Evolutionary conservation across 2,113 vertebrate genomes (phyloP).

Genomic region (Corythaeola cristata): DNA sequence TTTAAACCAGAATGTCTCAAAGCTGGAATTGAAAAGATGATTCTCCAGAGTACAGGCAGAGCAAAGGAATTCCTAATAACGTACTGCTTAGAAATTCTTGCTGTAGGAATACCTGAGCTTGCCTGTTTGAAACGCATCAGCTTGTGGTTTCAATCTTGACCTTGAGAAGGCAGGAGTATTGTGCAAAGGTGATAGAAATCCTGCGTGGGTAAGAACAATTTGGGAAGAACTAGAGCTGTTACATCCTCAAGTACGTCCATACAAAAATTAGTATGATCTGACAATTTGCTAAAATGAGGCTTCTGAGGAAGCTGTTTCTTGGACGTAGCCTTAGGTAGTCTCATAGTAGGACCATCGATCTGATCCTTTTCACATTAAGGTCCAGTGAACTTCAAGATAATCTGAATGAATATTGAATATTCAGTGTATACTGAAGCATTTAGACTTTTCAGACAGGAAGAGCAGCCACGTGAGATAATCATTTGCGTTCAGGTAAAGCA

Average conservation of each 20-base stretch:
- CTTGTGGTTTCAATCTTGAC: not conserved
- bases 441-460: not conserved
- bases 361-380: not conserved
- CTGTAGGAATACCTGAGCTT: not conserved
- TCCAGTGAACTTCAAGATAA: not conserved
- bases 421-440: fast-evolving
- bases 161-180: not conserved
- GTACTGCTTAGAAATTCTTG: not conserved
- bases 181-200: not conserved
- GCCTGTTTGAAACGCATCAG: not conserved
- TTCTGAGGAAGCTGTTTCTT: not conserved
- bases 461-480: fast-evolving
- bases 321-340: not conserved
- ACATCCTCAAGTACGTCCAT: fast-evolving
- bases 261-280: not conserved
- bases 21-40: not conserved
- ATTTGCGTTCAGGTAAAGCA: not conserved
- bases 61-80: not conserved
- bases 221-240: not conserved
- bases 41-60: not conserved
- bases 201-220: not conserved
- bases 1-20: not conserved
- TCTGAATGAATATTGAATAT: not conserved
- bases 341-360: not conserved
- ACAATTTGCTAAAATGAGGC: not conserved